Percentiles rank a stretch among this genome's conserved stretches.
These are phyloP conservation scores for Seira ritae DNA, from an alignment of 2,888 invertebrate genomes.

Conservation along the genomic window DNA sequence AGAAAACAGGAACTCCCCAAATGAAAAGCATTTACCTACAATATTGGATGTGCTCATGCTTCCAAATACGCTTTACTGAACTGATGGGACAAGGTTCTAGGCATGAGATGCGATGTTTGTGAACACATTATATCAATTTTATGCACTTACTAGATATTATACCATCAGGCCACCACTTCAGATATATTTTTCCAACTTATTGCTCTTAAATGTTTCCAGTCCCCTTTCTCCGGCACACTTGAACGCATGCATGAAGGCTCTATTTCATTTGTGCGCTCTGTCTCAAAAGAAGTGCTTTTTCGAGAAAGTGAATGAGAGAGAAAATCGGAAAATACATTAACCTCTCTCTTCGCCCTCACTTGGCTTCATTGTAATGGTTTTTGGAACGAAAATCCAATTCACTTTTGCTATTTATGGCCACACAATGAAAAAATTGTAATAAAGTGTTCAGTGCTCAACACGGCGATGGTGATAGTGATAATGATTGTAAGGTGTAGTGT, in stretches of 20 bases:
- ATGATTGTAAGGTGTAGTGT: neutral
- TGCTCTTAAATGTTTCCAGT: neutral
- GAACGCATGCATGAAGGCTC: neutral
- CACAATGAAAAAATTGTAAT: neutral
- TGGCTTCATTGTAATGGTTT: neutral
- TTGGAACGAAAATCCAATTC: slow-evolving; percentile 1
- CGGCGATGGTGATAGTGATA: neutral
- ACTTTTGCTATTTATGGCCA: neutral
- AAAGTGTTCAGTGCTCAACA: neutral
- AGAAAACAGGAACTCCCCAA: neutral
- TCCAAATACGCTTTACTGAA: neutral
- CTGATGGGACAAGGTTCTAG: neutral
- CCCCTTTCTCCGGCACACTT: neutral
- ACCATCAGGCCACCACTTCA: no score
- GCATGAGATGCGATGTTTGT: neutral
- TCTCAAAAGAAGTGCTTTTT: neutral
- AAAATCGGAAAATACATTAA: neutral
- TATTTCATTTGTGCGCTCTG: neutral
- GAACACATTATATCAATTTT: slow-evolving; percentile 1
- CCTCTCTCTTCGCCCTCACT: neutral
- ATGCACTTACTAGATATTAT: neutral
- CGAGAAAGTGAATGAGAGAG: neutral
- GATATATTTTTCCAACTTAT: neutral
- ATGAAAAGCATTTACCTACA: slow-evolving; percentile 3
- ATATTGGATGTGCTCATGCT: neutral